phyloP scores from a whole-genome alignment of 2,113 vertebrate species.

The Fulica atra region DNA sequence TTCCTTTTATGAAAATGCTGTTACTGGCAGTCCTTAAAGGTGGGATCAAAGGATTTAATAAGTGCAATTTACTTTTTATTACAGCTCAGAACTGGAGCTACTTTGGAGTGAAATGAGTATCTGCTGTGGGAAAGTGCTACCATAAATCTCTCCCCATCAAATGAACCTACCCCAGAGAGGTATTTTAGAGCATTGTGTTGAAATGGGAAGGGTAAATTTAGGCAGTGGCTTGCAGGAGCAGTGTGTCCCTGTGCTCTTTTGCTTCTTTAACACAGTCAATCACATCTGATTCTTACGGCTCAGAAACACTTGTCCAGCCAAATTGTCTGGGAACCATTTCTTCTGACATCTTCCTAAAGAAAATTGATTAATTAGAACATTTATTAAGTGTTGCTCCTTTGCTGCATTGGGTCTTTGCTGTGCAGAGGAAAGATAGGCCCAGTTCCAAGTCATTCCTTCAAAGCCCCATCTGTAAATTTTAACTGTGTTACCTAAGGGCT shows the following conservation, averaged over 20 bases:
- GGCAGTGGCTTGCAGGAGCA: neutral
- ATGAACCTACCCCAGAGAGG: neutral
- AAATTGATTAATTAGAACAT: slow-evolving; percentile 41
- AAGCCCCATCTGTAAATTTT: slow-evolving; percentile 11
- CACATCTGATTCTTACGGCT: neutral
- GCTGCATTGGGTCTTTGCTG: neutral
- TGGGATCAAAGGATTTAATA: slow-evolving; percentile 60
- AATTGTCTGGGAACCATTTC: neutral
- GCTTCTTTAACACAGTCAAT: neutral
- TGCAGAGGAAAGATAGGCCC: slow-evolving; percentile 32
- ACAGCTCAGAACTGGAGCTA: slow-evolving; percentile 16
- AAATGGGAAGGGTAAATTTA: neutral
- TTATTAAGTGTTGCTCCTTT: neutral
- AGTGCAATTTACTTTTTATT: slow-evolving; percentile 66
- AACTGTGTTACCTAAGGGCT: neutral
- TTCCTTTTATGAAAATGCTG: slow-evolving; percentile 56
- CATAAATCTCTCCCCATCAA: slow-evolving; percentile 35
- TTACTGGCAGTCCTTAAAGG: slow-evolving; percentile 49
- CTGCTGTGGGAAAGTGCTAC: slow-evolving; percentile 12
- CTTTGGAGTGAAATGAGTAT: slow-evolving; percentile 13
- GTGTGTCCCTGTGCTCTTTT: neutral
- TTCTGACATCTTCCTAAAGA: neutral
- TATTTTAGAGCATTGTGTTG: slow-evolving; percentile 3
- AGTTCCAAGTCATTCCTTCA: slow-evolving; percentile 5
- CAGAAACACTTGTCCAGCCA: neutral